Base-by-base conservation (phyloP, 2,888 invertebrate species). In the Oxyscelio sp. region DNA sequence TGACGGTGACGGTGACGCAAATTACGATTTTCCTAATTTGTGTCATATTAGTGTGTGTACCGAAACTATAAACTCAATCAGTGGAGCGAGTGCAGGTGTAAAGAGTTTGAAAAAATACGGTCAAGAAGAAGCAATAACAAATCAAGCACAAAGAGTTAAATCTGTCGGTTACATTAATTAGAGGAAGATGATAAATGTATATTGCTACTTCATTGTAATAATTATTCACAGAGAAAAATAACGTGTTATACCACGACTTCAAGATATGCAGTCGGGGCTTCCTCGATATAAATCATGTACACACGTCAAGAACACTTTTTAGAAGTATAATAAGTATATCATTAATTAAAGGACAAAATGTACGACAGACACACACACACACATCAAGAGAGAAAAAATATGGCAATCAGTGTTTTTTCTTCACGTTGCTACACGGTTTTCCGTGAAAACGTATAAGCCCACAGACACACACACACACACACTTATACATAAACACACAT, bases 221-320 rank as follows among this genome's bases (percentile, higher is more conserved):
- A 83, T 85, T 84, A 83, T 86, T 86, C 82, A 74, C 65, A 83
- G 85, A 87, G 77, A 82, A 77, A 74, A 43, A 81, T 78, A 84
- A 87, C 70, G 84, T n/a, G n/a, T 88, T 86, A 85, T 82, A 87
- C 86, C 85, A 59, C 87, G 85, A 81, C 83, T 86, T 83, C 81
- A 83, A 77, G 80, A 71, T 77, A 79, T 82, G 85, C 73, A 82
- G 85, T 85, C 87, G 83, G 84, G 87, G 87, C 88, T 89, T 88
- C 89, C 87, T 87, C 80, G 73, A 80, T 81, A 81, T 81, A 78
- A 85, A 78, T 52, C 85, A 85, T 81, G 85, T 85, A 81, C 85
- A 85, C 85, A 85, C 81, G 81, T 85, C 81, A 81, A 85, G 9
- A 74, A 85, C 77, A 85, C 85, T 70, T 85, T 85, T 81, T 85